Evolutionary conservation across 2,113 vertebrate species (phyloP).

Genomic region (Acrocephalus arundinaceus): DNA sequence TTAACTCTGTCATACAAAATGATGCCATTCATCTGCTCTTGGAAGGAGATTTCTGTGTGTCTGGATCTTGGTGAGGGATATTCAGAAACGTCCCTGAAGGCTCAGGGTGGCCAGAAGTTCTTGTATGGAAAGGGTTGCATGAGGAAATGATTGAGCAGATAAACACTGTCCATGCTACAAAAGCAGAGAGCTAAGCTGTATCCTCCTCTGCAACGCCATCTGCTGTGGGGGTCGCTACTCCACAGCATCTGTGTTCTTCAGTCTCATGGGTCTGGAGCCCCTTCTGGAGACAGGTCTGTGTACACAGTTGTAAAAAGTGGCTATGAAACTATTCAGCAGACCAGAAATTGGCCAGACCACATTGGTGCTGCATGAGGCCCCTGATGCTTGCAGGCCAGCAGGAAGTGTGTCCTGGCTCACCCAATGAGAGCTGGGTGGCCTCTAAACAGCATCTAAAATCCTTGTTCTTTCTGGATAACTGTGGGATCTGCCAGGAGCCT

Average conservation of each 20-base stretch:
- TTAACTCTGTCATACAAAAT: neutral
- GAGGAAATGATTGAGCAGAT: neutral
- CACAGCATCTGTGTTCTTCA: neutral
- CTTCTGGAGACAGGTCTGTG: neutral
- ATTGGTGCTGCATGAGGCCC: neutral
- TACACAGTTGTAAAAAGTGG: neutral
- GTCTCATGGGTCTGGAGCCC: neutral
- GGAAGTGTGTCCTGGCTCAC: neutral
- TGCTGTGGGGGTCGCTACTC: neutral
- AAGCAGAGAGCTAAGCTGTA: neutral
- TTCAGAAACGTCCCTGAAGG: neutral
- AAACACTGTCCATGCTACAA: neutral
- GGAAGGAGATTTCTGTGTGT: neutral
- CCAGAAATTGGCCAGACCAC: neutral
- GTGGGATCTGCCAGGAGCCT: neutral
- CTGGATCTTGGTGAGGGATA: neutral
- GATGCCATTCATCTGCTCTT: neutral
- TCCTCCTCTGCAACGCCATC: neutral
- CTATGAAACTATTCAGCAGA: neutral
- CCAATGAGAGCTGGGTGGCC: fast-evolving
- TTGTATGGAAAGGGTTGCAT: fast-evolving
- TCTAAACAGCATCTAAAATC: neutral
- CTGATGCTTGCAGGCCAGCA: neutral
- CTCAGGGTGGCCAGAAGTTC: neutral
- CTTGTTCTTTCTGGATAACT: neutral